Percentiles rank a stretch among this genome's conserved stretches.
Conservation (phyloP, 2,113 vertebrate genomes). For the Paradoxurus hermaphroditus region DNA sequence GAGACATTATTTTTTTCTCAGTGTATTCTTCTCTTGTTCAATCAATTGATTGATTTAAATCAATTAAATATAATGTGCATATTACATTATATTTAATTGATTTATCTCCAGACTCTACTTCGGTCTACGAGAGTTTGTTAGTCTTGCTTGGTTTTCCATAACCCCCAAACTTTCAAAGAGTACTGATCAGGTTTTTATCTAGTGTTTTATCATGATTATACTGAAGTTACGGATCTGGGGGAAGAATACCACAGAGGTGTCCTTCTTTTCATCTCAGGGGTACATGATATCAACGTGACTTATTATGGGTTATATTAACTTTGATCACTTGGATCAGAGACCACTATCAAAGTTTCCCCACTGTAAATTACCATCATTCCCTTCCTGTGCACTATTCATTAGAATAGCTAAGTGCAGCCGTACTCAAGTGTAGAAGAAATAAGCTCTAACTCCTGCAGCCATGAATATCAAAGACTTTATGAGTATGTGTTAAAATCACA, state of each 20-base stretch:
- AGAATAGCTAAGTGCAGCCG: neutral
- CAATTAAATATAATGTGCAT: no score
- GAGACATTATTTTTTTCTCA: neutral
- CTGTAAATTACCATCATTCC: neutral
- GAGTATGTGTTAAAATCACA: neutral
- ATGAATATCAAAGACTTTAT: neutral
- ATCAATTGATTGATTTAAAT: no score
- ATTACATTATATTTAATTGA: neutral
- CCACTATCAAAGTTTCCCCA: neutral
- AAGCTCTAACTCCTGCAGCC: neutral
- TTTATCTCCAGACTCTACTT: neutral
- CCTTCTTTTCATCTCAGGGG: neutral
- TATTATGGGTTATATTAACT: neutral
- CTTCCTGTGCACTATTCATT: neutral
- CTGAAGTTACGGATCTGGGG: neutral
- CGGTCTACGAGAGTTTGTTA: neutral
- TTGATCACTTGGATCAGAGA: neutral
- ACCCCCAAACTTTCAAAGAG: neutral
- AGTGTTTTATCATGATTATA: neutral
- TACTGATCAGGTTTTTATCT: neutral
- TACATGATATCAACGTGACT: neutral
- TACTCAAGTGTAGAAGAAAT: neutral
- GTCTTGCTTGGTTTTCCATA: neutral
- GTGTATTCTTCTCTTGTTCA: neutral
- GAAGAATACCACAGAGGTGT: neutral